Conservation (phyloP, 64 coral and sea anemone species). For the Actinia tenebrosa region DNA sequence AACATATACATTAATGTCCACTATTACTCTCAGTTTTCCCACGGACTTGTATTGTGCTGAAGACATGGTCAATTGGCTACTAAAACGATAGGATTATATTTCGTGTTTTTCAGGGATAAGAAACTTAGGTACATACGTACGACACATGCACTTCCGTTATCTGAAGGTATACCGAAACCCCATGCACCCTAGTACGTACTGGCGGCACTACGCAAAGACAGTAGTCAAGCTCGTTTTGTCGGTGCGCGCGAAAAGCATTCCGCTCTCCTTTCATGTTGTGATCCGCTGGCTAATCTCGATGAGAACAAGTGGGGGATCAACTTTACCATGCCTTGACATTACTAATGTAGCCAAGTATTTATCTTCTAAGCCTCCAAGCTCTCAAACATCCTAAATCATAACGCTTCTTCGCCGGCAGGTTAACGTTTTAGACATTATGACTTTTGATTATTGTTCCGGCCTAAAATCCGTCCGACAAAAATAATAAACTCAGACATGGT, state of each 20-base stretch:
- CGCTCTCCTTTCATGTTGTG: conserved; percentile 4
- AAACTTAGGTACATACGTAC: background rate
- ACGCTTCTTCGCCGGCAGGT: background rate
- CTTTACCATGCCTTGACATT: background rate
- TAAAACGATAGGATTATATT: background rate
- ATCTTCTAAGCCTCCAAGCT: background rate
- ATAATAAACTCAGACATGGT: background rate
- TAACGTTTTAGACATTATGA: background rate
- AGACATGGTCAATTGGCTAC: background rate
- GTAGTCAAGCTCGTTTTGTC: conserved; percentile 1
- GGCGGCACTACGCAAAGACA: background rate
- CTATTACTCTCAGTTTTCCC: background rate
- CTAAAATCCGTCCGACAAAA: background rate
- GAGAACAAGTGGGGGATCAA: conserved; percentile 8
- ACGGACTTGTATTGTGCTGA: background rate
- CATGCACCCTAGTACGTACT: background rate
- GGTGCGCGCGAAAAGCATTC: background rate
- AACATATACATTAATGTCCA: background rate
- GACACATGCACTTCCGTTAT: background rate
- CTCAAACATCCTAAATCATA: background rate
- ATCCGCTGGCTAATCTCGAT: background rate
- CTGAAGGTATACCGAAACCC: background rate
- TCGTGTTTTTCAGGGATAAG: background rate
- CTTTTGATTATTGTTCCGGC: background rate
- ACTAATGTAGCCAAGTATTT: background rate